Evolutionary conservation across 1,140 invertebrate genomes (phyloP).

Genomic region (Trinorchestia longiramus): DNA sequence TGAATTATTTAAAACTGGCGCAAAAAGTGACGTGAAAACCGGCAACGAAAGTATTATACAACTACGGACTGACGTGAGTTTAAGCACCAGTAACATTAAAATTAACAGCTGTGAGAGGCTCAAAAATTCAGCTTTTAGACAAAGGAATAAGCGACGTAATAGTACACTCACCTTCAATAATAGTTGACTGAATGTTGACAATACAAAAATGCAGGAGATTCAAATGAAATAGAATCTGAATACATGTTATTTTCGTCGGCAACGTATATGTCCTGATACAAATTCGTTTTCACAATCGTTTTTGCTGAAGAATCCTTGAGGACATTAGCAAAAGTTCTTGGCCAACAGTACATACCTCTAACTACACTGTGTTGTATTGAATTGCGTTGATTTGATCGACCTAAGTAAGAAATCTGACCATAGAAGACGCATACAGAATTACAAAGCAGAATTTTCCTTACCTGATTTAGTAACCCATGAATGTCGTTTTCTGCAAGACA

Average conservation of each 20-base stretch:
- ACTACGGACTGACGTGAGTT: neutral
- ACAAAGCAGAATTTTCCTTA: neutral
- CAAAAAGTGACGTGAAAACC: neutral
- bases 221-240: neutral
- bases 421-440: neutral
- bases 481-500: neutral
- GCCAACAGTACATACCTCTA: neutral
- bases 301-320: neutral
- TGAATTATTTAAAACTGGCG: neutral
- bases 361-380: neutral
- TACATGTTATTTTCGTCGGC: neutral
- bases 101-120: neutral
- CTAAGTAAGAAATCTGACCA: no score
- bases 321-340: neutral
- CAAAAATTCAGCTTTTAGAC: neutral
- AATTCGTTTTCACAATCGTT: neutral
- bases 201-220: neutral
- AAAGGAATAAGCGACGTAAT: neutral
- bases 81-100: neutral
- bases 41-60: neutral
- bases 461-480: neutral
- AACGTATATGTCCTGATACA: neutral
- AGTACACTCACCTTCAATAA: neutral
- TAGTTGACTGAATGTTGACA: neutral
- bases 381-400: no score